Evolutionary conservation across 2,797 vertebrate species (phyloP).

Genomic region (Phrynocephalus forsythii): DNA sequence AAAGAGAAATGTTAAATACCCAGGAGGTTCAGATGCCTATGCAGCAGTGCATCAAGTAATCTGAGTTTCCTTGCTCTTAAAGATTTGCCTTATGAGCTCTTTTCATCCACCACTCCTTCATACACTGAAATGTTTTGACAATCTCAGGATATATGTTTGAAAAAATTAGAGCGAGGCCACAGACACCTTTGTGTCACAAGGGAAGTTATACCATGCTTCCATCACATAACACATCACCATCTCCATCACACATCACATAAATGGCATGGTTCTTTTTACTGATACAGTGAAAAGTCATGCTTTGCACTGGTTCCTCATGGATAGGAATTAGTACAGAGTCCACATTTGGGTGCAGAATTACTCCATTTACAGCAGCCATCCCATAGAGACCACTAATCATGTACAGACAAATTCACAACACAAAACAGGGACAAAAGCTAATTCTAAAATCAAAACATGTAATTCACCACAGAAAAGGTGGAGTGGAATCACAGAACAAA

Average conservation of each 20-base stretch:
- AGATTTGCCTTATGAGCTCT: not conserved
- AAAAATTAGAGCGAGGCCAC: not conserved
- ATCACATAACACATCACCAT: not conserved
- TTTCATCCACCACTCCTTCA: not conserved
- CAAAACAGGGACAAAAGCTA: not conserved
- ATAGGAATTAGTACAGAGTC: not conserved
- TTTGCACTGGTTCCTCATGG: not conserved
- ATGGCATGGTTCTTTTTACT: not conserved
- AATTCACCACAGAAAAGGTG: too few species aligned
- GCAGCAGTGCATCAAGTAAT: constrained; percentile 21
- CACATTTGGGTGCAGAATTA: not conserved
- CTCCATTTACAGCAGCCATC: not conserved
- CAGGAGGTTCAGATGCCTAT: not conserved
- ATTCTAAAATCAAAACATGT: not conserved
- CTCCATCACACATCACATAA: not conserved
- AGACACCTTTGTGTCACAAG: not conserved
- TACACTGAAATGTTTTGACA: not conserved
- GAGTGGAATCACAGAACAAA: too few species aligned
- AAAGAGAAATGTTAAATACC: constrained; percentile 43
- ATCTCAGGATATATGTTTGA: not conserved
- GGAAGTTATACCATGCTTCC: not conserved
- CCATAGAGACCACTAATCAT: too few species aligned
- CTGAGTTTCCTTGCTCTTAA: constrained; percentile 21
- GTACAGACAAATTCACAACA: not conserved
- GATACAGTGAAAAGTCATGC: not conserved